Evolutionary conservation across 2,113 vertebrate species (phyloP).

Genomic region (Oncorhynchus keta): DNA sequence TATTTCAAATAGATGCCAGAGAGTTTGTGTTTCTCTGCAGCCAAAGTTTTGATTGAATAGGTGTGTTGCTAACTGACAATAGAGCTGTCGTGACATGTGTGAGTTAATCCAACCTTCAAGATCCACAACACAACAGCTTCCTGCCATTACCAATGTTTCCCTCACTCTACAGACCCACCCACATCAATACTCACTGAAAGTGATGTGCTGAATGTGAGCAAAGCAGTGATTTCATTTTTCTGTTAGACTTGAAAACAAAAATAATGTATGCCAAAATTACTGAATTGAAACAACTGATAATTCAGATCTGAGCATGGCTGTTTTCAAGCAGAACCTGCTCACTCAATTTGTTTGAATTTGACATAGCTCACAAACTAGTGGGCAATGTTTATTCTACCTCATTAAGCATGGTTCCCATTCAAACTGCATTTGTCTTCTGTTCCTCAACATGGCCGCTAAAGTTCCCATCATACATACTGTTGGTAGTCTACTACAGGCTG

Average conservation of each 20-base stretch:
- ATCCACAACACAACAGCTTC: not conserved
- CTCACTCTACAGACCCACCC: not conserved
- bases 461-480: not conserved
- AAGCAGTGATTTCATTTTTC: not conserved
- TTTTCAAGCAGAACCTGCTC: not conserved
- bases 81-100: not conserved
- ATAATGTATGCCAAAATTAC: not conserved
- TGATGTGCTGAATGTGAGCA: not conserved
- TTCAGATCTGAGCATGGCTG: not conserved
- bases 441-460: not conserved
- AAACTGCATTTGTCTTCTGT: not conserved
- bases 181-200: not conserved
- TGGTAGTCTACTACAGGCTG: not conserved
- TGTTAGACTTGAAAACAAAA: not conserved
- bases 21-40: not conserved
- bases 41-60: not conserved
- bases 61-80: not conserved
- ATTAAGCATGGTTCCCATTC: not conserved
- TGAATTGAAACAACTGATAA: not conserved
- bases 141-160: not conserved
- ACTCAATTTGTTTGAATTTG: not conserved
- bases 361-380: slow-evolving; percentile 3
- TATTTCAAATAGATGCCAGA: too few relatives aligned
- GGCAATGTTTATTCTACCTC: not conserved
- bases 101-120: not conserved